Evolutionary conservation across 2,797 vertebrate genomes (phyloP), one percentile per base, ranked within the genome.

Genomic region (Anguilla anguilla): DNA sequence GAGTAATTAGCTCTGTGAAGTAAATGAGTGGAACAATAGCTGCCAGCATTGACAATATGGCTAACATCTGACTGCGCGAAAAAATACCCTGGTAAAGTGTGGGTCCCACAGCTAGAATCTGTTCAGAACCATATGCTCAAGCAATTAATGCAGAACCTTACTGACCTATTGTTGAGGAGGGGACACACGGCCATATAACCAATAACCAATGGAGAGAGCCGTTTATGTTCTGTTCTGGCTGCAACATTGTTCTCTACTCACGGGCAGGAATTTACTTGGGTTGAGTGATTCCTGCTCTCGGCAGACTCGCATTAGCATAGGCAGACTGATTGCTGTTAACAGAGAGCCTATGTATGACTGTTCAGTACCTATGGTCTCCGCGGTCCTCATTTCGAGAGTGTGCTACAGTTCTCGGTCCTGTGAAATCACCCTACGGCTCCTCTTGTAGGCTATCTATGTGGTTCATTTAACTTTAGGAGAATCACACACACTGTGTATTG

Each of bases 1-100:
- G 98, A 98, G 98, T 99, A 99, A 99, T 99, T 99, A 99, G 98
- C 98, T 98, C 97, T 99, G 97, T 98, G 98, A 99, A 99, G 98
- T 99, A 98, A 99, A 99, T 98, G 98, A 98, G 97, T 95, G 95
- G 97, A 99, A 99, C 98, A 99, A 99, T 99, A 96, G 97, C 98
- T 99, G 98, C 98, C 98, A 99, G 98, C 97, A 96, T 96, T 96
- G 95, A 97, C 98, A 99, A 99, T 99, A 99, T 99, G 98, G 98
- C 97, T 97, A 96, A 97, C 97, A 98, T 98, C 97, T 97, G 97
- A 98, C 97, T 95, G 95, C 94, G 97, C 93, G 95, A 95, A 96
- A 97, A 94, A 97, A 97, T 97, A 97, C 96, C 97, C 96, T 96
- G 96, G 97, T 97, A 97, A 97, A 97, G 97, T 97, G 97, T 96